Evolutionary conservation across 1,140 invertebrate species (phyloP), one percentile per base, ranked within the genome.

Genomic region (Ceratina australensis): DNA sequence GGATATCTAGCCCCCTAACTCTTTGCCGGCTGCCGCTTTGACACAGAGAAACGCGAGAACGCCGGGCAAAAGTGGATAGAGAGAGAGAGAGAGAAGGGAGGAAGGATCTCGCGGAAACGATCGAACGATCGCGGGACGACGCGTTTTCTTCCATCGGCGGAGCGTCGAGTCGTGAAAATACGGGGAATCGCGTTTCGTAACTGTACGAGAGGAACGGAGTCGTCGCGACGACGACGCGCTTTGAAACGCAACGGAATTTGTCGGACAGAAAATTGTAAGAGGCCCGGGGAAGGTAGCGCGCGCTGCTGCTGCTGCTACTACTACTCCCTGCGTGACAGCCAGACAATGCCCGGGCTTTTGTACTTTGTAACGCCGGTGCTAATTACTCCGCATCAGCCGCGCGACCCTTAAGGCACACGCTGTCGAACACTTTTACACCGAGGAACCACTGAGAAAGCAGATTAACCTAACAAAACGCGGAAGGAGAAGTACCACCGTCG

Each of bases 191-290:
- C 8, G 22, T 13, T 28, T 15, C 22, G 26, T 61, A 33, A 47
- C 16, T 54, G 3, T 13, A 13, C 15, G 52, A 52, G 50, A 52
- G 52, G 33, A 3, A 42, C 28, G 5, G 42, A n/a, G 64, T 57
- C 18, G 52, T 26, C 56, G 52, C 28, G n/a, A 42, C 33, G 64
- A n/a, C 15, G 50, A 2, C 18, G 24, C n/a, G n/a, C 54, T 81
- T 75, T 90, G 81, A 89, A 86, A 86, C 52, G 86, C 82, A 82
- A 89, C 78, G 68, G 79, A 72, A 88, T 88, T 88, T 85, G 87
- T 90, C 85, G 82, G 78, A 82, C 83, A 80, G 83, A 86, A 86
- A 88, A 84, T 85, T 73, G 20, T 42, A 18, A 74, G 47, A 50
- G 65, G 57, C n/a, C 1, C 15, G 10, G 26, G 26, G 49, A 24